These are phyloP conservation scores for Coilia nasus DNA, from an alignment of 2,797 vertebrate genomes.

Conservation along the genomic window DNA sequence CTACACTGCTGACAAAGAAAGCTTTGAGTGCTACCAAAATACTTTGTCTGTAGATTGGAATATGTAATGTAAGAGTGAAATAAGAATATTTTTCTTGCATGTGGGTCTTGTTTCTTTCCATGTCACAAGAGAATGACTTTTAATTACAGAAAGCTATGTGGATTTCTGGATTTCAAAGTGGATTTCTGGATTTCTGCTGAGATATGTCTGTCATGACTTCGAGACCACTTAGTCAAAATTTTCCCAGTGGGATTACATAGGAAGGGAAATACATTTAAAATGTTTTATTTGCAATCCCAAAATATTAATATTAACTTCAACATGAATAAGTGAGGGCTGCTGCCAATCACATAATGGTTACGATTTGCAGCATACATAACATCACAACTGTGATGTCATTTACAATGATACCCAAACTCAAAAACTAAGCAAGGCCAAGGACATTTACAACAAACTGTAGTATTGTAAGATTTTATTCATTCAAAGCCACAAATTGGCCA, in stretches of 20 bases:
- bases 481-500: neutral
- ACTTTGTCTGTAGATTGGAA: too few relatives aligned
- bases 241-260: neutral
- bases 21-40: too few relatives aligned
- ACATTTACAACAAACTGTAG: neutral
- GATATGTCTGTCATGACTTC: neutral
- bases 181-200: neutral
- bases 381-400: neutral
- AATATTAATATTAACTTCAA: neutral
- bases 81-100: too few relatives aligned
- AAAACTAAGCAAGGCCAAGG: too few relatives aligned
- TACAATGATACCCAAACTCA: neutral
- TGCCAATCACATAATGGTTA: neutral
- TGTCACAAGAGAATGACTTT: too few relatives aligned
- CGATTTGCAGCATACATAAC: neutral
- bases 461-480: neutral
- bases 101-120: too few relatives aligned
- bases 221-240: neutral
- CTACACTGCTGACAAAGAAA: too few relatives aligned
- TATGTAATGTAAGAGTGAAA: too few relatives aligned
- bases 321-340: neutral
- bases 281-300: neutral
- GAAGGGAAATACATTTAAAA: neutral
- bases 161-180: too few relatives aligned
- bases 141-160: too few relatives aligned